Conservation (phyloP, 2,113 vertebrate genomes). For the Chaetura pelagica region DNA sequence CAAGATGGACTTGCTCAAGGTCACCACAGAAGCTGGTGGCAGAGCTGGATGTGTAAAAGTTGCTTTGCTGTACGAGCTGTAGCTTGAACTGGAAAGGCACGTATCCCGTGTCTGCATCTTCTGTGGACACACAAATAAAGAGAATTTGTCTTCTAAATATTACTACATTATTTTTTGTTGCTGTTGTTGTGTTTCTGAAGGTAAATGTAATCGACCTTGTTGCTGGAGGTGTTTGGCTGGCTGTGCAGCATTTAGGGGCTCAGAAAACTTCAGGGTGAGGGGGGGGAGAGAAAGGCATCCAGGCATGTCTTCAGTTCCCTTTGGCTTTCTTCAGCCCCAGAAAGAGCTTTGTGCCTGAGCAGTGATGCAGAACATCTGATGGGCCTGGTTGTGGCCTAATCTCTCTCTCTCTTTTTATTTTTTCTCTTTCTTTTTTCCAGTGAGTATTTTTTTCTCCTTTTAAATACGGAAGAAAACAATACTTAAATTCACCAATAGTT, state of each 20-base stretch:
- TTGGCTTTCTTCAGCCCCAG: slow-evolving; percentile 53
- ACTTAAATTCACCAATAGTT: not conserved
- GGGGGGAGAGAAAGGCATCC: not conserved
- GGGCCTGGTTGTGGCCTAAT: slow-evolving; percentile 24
- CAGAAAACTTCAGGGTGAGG: not conserved
- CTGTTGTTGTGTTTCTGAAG: not conserved
- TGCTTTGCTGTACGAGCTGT: not conserved
- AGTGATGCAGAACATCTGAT: slow-evolving; percentile 65
- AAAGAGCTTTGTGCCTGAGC: slow-evolving; percentile 60
- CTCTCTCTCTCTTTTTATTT: not conserved
- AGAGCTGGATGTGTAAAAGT: not conserved
- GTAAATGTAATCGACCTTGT: not conserved
- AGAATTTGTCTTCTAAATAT: not conserved
- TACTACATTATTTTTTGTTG: accelerated
- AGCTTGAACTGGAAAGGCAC: not conserved
- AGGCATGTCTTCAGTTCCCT: slow-evolving; percentile 43
- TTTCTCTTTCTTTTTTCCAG: not conserved
- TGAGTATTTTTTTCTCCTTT: not conserved
- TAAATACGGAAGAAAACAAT: not conserved
- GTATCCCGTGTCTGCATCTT: not conserved
- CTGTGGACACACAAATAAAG: not conserved
- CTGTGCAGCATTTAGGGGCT: not conserved
- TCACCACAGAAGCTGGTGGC: not conserved
- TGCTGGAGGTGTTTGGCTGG: not conserved
- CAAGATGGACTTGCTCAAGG: not conserved